Evolutionary conservation across 2,113 vertebrate species (phyloP).

Genomic region (Ovibos moschatus): DNA sequence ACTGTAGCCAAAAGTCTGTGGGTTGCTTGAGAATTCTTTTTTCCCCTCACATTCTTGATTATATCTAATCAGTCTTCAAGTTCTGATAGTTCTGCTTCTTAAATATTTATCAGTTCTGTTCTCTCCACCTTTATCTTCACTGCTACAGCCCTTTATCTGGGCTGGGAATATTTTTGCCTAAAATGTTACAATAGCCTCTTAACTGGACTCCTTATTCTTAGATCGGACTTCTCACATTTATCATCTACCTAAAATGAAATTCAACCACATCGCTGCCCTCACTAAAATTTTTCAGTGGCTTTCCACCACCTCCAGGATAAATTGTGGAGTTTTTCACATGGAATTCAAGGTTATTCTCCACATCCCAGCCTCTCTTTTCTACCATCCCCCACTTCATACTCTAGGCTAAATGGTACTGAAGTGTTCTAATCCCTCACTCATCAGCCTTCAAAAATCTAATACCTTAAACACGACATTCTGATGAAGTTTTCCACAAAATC

Average conservation of each 20-base stretch:
- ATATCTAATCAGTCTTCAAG: not conserved
- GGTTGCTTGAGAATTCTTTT: accelerated
- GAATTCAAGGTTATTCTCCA: not conserved
- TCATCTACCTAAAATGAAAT: not conserved
- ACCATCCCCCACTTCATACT: too few species aligned
- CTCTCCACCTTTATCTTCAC: not conserved
- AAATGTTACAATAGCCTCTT: not conserved
- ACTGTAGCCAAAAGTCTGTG: not conserved
- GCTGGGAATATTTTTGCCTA: not conserved
- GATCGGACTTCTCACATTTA: not conserved
- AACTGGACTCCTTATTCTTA: not conserved
- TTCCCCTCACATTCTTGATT: not conserved
- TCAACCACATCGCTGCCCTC: not conserved
- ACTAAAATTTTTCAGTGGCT: not conserved
- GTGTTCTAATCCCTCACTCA: not conserved
- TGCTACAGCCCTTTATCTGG: not conserved
- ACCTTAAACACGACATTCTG: not conserved
- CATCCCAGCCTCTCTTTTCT: not conserved
- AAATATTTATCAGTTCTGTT: not conserved
- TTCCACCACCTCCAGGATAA: not conserved
- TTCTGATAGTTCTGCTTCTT: not conserved
- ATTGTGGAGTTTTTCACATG: not conserved
- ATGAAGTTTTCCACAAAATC: not conserved
- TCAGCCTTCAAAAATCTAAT: not conserved
- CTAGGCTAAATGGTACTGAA: too few species aligned